Conservation (phyloP, 2,113 vertebrate species). For the Paradoxurus hermaphroditus region DNA sequence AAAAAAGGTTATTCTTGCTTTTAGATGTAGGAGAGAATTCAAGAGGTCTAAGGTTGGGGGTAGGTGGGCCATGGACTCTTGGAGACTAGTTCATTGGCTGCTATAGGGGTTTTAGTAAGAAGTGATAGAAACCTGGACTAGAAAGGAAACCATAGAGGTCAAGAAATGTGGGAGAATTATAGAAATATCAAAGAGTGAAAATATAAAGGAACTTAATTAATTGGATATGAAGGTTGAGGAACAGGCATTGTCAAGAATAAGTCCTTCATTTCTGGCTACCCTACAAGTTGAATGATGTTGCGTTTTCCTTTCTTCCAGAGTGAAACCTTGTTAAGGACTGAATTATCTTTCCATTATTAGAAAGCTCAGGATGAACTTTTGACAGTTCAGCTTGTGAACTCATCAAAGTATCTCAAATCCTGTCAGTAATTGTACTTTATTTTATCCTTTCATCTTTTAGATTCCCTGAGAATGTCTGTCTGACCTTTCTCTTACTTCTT, state of each 20-base stretch:
- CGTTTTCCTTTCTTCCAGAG: background rate
- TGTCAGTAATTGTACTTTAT: background rate
- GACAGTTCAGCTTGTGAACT: background rate
- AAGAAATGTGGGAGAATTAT: background rate
- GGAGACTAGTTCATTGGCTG: background rate
- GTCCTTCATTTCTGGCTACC: background rate
- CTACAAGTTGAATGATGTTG: background rate
- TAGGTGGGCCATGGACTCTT: background rate
- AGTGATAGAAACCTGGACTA: background rate
- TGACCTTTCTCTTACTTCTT: background rate
- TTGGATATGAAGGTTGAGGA: background rate
- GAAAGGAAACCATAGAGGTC: background rate
- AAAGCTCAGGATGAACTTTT: slow-evolving; percentile 20
- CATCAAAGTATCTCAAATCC: background rate
- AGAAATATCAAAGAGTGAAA: background rate
- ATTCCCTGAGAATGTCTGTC: background rate
- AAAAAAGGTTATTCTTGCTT: background rate
- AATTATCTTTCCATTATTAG: background rate
- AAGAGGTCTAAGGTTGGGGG: background rate
- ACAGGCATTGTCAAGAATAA: background rate
- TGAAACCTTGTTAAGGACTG: background rate
- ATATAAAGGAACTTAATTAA: background rate
- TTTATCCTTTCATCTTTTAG: background rate
- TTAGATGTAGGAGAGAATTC: background rate
- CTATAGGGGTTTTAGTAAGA: background rate